Conservation (phyloP, 2,888 invertebrate species). For the Lochmaea capreae region DNA sequence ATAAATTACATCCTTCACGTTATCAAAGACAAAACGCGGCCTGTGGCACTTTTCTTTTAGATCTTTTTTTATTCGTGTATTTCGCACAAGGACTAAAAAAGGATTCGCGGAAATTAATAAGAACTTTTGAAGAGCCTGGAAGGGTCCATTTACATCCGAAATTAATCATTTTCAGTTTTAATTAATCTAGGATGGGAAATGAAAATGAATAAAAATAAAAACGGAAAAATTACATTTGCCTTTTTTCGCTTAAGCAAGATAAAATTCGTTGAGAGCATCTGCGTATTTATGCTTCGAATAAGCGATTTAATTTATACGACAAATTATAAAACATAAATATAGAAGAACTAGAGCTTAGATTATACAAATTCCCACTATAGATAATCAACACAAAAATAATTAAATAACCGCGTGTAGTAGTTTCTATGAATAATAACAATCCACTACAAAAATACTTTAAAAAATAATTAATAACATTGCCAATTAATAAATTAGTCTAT, state of each 20-base stretch:
- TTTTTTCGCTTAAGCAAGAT: conserved; percentile 1
- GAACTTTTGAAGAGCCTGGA: conserved; percentile 9
- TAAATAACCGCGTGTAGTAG: too few species aligned
- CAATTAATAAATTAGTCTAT: too few species aligned
- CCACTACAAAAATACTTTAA: too few species aligned
- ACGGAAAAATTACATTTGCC: conserved; percentile 16
- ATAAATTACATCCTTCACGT: too few species aligned
- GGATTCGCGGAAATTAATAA: conserved; percentile 20
- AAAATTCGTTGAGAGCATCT: conserved; percentile 7
- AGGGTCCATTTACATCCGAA: conserved; percentile 11
- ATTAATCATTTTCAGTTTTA: conserved; percentile 19
- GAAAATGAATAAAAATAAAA: neutral
- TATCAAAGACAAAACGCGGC: conserved; percentile 2
- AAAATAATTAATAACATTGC: too few species aligned
- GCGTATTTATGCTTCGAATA: neutral
- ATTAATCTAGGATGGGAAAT: conserved; percentile 15
- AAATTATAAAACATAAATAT: neutral
- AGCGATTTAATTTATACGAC: neutral
- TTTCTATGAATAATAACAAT: too few species aligned
- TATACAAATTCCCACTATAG: neutral
- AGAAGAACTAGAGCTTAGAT: neutral
- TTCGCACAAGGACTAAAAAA: conserved; percentile 1
- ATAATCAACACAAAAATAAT: neutral
- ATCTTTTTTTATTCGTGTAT: neutral
- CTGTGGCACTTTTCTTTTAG: conserved; percentile 6